Base-by-base conservation (phyloP, 2,888 invertebrate species). In the Zygothrica quintamaculata region DNA sequence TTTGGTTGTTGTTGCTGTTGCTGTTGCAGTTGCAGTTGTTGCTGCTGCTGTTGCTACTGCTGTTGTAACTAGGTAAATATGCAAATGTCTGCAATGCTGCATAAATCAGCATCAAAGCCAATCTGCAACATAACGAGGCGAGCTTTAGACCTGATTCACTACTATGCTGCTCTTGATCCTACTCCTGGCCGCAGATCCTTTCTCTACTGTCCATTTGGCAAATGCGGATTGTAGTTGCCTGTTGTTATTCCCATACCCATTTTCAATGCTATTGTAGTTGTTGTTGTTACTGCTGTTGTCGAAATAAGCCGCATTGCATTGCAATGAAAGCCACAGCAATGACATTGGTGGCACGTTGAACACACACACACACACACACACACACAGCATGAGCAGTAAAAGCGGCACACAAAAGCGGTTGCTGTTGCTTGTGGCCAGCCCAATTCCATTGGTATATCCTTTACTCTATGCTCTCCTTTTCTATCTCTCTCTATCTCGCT, bases 221-320 rank as follows among this genome's bases (percentile, higher is more conserved):
- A 22, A 22, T 22, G 18, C 11, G 33, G 3, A 47, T 56, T 56
- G 48, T 40, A 50, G 51, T 37, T 64, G 48, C 64, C 12, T 40
- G 13, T 12, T 15, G 46, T 8, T n/a, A 9, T 18, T 39, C 9
- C n/a, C 7, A 18, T 39, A 2, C 9, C 42, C 4, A 4, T 50
- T 31, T 39, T 29, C 37, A 34, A 43, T 29, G 46, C 29, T 36
- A 37, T 61, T 47, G n/a, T n/a, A n/a, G 25, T 43, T 58, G 44
- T 15, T 39, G 46, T 31, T 44, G 43, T 16, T 26, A 51, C 25
- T 51, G 53, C 31, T 59, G 59, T 36, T 67, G 58, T 59, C 64
- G 76, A 65, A 71, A 79, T 81, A 84, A 79, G 80, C 86, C 65
- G 62, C 80, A 77, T 69, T 66, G 61, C 74, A 64, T 62, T 50